Evolutionary conservation across 92 coral and sea anemone genomes (phyloP).

Genomic region (Parazoanthus swiftii): DNA sequence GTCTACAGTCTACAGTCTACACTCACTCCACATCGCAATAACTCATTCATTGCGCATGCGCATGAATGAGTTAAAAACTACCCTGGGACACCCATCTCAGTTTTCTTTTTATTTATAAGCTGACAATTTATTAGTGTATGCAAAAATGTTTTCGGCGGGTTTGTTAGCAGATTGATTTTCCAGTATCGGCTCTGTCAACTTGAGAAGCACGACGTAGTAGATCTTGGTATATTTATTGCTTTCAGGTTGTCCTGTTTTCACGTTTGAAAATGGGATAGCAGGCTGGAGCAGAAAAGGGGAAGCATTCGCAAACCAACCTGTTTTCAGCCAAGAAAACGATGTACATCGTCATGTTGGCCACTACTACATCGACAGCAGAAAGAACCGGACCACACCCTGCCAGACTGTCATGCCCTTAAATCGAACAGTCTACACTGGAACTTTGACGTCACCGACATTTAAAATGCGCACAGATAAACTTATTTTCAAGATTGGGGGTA

Average conservation of each 20-base stretch:
- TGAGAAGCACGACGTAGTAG: too few relatives aligned
- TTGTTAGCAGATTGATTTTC: too few relatives aligned
- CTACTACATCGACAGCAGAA: slow-evolving; percentile 46
- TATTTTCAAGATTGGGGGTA: slow-evolving; percentile 46
- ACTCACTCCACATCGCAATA: too few relatives aligned
- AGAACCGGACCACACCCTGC: slow-evolving; percentile 39
- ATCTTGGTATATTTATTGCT: not conserved
- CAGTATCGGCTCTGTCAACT: too few relatives aligned
- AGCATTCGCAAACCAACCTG: slow-evolving; percentile 52
- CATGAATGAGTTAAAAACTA: too few relatives aligned
- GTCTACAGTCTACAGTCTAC: too few relatives aligned
- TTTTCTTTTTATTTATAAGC: too few relatives aligned
- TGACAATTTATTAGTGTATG: too few relatives aligned
- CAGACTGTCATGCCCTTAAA: not conserved
- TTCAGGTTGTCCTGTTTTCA: slow-evolving; percentile 38
- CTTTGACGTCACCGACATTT: slow-evolving; percentile 52
- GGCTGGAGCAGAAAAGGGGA: slow-evolving; percentile 47
- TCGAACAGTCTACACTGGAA: slow-evolving; percentile 37
- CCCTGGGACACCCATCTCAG: too few relatives aligned
- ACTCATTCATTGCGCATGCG: too few relatives aligned
- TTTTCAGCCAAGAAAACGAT: slow-evolving; percentile 31
- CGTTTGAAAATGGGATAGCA: slow-evolving; percentile 44
- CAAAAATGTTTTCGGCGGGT: too few relatives aligned
- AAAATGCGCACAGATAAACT: slow-evolving; percentile 38
- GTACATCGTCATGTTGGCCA: slow-evolving; percentile 33